These are phyloP conservation scores for Uloborus plumipes DNA, from an alignment of 2,888 invertebrate species.

Conservation along the genomic window DNA sequence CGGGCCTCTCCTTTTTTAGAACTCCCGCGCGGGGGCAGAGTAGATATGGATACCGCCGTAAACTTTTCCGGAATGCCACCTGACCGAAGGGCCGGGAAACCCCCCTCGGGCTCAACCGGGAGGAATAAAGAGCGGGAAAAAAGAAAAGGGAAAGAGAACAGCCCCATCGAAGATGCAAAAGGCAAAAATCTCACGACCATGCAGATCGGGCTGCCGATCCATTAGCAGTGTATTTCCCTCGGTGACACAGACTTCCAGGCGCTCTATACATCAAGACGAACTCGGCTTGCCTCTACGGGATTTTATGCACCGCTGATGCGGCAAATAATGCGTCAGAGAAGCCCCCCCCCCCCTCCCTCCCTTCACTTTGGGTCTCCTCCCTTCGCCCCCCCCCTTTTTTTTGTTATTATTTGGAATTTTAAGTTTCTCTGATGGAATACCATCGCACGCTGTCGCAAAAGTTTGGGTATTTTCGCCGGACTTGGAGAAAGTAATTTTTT, in stretches of 20 bases:
- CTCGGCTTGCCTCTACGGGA: conserved; percentile 49
- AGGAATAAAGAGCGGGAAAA: conserved; percentile 12
- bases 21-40: too few species aligned
- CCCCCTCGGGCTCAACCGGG: conserved; percentile 43
- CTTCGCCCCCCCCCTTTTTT: conserved; percentile 2
- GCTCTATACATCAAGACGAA: conserved; percentile 57
- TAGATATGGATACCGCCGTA: conserved; percentile 10
- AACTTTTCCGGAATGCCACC: conserved; percentile 30
- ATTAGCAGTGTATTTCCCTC: conserved; percentile 63
- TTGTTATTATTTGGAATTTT: conserved; percentile 33
- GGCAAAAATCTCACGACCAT: conserved; percentile 58
- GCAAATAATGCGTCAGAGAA: conserved; percentile 57
- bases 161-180: conserved; percentile 56
- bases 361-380: not conserved
- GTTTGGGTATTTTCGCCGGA: conserved; percentile 45
- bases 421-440: conserved; percentile 53
- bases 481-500: conserved; percentile 56
- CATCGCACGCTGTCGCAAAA: conserved; percentile 28
- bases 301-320: conserved; percentile 64
- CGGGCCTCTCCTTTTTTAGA: too few species aligned
- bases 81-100: conserved; percentile 51
- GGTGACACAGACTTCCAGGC: conserved; percentile 44
- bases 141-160: conserved; percentile 20
- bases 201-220: conserved; percentile 59
- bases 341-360: not conserved